These are phyloP conservation scores for Caiman crocodilus DNA, from an alignment of 2,797 vertebrate species.

Conservation along the genomic window DNA sequence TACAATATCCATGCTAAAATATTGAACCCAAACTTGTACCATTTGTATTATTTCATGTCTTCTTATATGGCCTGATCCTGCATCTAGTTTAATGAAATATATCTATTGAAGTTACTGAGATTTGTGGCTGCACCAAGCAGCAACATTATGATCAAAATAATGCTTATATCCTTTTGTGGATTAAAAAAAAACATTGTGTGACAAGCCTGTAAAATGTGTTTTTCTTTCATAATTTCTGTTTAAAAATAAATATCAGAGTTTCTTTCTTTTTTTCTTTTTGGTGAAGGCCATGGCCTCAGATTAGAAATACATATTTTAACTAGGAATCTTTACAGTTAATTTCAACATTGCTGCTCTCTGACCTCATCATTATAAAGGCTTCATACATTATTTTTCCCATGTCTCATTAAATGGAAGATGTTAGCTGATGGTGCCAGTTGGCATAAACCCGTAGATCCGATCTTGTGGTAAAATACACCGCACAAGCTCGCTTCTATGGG, in stretches of 20 bases:
- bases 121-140: background rate
- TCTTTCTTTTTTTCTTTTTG: background rate
- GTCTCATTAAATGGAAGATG: conserved; percentile 5
- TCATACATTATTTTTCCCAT: background rate
- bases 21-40: conserved; percentile 39
- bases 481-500: conserved; percentile 99
- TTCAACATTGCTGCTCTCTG: background rate
- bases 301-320: background rate
- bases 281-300: background rate
- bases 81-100: background rate
- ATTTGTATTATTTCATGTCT: background rate
- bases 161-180: background rate
- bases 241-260: background rate
- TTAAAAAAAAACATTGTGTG: background rate
- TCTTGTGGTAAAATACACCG: conserved; percentile 94
- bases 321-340: background rate
- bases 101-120: background rate
- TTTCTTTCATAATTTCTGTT: background rate
- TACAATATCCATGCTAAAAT: conserved; percentile 22
- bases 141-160: fast-evolving
- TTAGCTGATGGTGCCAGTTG: conserved; percentile 84
- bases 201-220: fast-evolving
- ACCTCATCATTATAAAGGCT: background rate
- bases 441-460: conserved; percentile 99
- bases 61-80: background rate